phyloP scores from a whole-genome alignment of 1,140 invertebrate genomes.

The Goniozus legneri region DNA sequence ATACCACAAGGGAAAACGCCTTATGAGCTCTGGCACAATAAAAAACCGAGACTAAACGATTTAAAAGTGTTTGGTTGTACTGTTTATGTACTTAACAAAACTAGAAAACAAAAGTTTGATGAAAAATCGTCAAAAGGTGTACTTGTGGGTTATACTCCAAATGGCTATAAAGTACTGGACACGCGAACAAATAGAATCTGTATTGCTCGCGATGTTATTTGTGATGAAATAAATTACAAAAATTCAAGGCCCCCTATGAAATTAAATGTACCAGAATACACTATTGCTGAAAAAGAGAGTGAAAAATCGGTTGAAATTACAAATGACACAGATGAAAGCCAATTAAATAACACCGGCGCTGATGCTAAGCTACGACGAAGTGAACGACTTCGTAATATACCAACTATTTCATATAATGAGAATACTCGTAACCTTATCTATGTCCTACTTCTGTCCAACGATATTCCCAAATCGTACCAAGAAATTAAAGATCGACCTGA shows the following conservation, averaged over 20 bases:
- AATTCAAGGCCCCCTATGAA: constrained; percentile 24
- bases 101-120: constrained; percentile 42
- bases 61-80: constrained; percentile 50
- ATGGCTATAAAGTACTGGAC: constrained; percentile 48
- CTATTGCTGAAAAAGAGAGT: background rate
- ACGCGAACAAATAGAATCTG: constrained; percentile 33
- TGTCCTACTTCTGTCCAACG: too few relatives aligned
- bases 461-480: background rate
- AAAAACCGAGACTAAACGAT: constrained; percentile 43
- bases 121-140: constrained; percentile 43
- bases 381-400: constrained; percentile 1
- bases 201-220: constrained; percentile 42
- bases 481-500: background rate
- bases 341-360: constrained; percentile 15
- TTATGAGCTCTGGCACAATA: constrained; percentile 32
- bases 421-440: too few relatives aligned
- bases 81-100: constrained; percentile 44
- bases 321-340: constrained; percentile 14
- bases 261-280: too few relatives aligned
- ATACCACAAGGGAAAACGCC: constrained; percentile 39
- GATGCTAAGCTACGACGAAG: constrained; percentile 21
- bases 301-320: constrained; percentile 2
- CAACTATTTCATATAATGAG: too few relatives aligned
- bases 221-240: constrained; percentile 42
- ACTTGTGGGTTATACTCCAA: constrained; percentile 46